phyloP scores from a whole-genome alignment of 2,113 vertebrate genomes.

The Salvelinus sp. region DNA sequence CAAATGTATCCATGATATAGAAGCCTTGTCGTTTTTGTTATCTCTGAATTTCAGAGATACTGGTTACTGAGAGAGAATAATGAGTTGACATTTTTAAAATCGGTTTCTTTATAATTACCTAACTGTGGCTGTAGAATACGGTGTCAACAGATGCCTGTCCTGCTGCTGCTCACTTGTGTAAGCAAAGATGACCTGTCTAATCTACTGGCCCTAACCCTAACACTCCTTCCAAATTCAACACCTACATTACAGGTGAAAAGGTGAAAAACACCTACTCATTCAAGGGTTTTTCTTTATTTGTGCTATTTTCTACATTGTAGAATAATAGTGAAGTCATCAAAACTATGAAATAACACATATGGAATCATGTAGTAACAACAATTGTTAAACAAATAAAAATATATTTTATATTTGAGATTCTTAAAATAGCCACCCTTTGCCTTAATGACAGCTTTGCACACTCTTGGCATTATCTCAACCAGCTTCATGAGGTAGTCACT shows the following conservation, averaged over 20 bases:
- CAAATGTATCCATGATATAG: conserved; percentile 22
- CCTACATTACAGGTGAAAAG: neutral
- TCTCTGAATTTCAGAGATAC: conserved; percentile 46
- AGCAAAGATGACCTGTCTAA: conserved; percentile 27
- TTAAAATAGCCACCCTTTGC: too few relatives aligned
- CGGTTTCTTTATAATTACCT: conserved; percentile 25
- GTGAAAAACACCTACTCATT: too few relatives aligned
- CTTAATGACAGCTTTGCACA: too few relatives aligned
- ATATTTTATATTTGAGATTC: too few relatives aligned
- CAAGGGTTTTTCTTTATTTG: too few relatives aligned
- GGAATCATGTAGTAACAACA: too few relatives aligned
- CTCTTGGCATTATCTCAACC: too few relatives aligned
- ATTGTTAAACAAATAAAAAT: too few relatives aligned
- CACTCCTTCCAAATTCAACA: neutral
- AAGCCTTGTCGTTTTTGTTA: conserved; percentile 50
- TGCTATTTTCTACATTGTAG: too few relatives aligned
- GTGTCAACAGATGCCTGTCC: conserved; percentile 51
- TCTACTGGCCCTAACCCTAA: conserved; percentile 2
- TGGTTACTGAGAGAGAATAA: conserved; percentile 34
- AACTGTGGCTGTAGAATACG: conserved; percentile 19
- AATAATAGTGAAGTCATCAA: too few relatives aligned
- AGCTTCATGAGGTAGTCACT: too few relatives aligned
- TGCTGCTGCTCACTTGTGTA: conserved; percentile 43
- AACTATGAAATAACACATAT: too few relatives aligned
- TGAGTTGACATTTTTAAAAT: conserved; percentile 51